Evolutionary conservation across 2,888 invertebrate genomes (phyloP), one percentile per base, ranked within the genome.

Genomic region (Lumbricus terrestris): DNA sequence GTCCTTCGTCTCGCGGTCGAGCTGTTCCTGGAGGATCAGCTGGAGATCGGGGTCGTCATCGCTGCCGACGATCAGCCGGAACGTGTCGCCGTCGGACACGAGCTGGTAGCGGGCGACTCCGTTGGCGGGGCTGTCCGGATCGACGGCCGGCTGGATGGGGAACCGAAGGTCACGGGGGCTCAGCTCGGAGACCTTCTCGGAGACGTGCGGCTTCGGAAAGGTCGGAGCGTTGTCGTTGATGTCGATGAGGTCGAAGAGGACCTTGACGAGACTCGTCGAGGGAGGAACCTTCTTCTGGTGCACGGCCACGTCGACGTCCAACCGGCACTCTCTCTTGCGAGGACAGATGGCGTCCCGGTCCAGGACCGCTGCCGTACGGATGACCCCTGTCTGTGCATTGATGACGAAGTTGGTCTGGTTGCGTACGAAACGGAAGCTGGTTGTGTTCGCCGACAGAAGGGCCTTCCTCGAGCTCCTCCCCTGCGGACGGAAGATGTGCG

Each of bases 1-100:
- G 94, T 97, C 97, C 92, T 97, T 97, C 89, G 98, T 96, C 95
- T 99, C 99, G 92, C 99, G 96, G 95, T 99, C 99, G 91, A 99
- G 96, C 92, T 98, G 42, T 85, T 88, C 88, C 37, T 54, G 69
- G 18, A 90, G 90, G 13, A 89, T 47, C 88, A 91, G 89, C 38
- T 90, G 90, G 4, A 91, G 34, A 33, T 90, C 69, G 35, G 82
- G 37, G 34, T 47, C 82, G 15, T 89, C 89, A 40, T 89, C 90
- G 82, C 89, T 69, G 33, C 34, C 16, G 83, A 89, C 83, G 34
- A 93, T 47, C 40, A 83, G 85, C 15, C 18, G 16, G 82, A 90
- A 69, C 37, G 82, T 89, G 16, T 88, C 89, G 37, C 88, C 90
- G n/a, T 90, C 69, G 35, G 88, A 33, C 82, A 89, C 83, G 40